Evolutionary conservation across 53 echinoderm and acorn worm genomes (phyloP), one percentile per base, ranked within the genome.

Genomic region (Patiria pectinifera): DNA sequence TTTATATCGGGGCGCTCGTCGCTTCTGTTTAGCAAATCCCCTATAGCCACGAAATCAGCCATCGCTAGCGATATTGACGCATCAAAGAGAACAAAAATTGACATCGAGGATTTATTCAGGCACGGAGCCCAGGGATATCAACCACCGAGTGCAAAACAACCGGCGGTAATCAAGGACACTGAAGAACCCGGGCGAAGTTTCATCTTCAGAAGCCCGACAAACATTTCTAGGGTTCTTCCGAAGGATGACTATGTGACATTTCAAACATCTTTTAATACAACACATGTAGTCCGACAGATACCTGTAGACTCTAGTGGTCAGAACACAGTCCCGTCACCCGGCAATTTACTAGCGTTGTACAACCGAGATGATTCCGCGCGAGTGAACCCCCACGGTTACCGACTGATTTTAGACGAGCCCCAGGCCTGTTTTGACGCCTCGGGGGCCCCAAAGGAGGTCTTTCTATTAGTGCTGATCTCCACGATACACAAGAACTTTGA

Each of bases 401-500:
- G 96, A 15, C 60, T 96, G 13, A 86, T 95, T 16, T 80, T 99
- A 13, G 97, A 99, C 59, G 97, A 99, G 85, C 97, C 99, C 5
- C 85, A 89, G n/a, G 92, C 94, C n/a, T 99, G 99, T 72, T 93
- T 92, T 58, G 95, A 97, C 58, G 80, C 70, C 11, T 95, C 93
- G 60, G 96, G 97, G 22, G 72, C 93, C 10, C 84, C 88, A 4
- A 85, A 86, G n/a, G 96, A 94, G 0, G 95, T 96, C 12, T 99
- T 99, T 81, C 83, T 99, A 15, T 48, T 96, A 11, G 95, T 99
- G 18, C 93, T 99, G 7, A 94, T 99, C 71, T 82, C 66, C 43
- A 91, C 94, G 48, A 94, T 97, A 24, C 99, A 99, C 89, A 97
- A 95, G 91, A 99, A 99, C 82, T 99, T 99, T 94, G 97, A 99